Evolutionary conservation across 2,888 invertebrate species (phyloP).

Genomic region (Lasioglossum zephyrum): DNA sequence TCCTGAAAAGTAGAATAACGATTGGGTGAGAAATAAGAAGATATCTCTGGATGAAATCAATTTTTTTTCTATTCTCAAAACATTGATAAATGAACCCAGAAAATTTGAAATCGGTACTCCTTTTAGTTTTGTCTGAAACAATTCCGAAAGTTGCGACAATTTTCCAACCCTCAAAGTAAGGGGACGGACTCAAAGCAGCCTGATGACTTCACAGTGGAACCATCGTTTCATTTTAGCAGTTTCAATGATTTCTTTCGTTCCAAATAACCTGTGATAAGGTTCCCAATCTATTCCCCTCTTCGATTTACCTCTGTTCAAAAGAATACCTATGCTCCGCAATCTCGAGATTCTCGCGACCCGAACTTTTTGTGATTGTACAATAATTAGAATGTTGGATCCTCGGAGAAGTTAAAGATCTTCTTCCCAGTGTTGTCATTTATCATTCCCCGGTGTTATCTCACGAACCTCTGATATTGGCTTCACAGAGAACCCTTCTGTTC

Average conservation of each 20-base stretch:
- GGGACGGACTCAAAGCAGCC: background rate
- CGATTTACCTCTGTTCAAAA: background rate
- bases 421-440: background rate
- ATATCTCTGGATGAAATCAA: too few species aligned
- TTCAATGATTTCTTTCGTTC: background rate
- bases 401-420: background rate
- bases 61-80: background rate
- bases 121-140: too few species aligned
- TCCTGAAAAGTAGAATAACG: conserved; percentile 84
- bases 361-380: background rate
- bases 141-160: too few species aligned
- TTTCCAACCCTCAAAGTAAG: background rate
- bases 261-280: background rate
- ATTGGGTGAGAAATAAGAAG: background rate
- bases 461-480: background rate
- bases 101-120: too few species aligned
- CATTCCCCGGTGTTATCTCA: background rate
- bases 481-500: background rate
- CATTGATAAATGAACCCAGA: background rate
- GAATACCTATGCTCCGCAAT: background rate
- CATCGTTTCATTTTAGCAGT: background rate
- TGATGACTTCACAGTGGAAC: background rate
- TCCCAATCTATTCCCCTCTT: background rate
- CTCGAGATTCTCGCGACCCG: background rate
- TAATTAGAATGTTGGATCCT: background rate